phyloP scores from a whole-genome alignment of 2,888 invertebrate species.

The Nephrotoma guestfalica region DNA sequence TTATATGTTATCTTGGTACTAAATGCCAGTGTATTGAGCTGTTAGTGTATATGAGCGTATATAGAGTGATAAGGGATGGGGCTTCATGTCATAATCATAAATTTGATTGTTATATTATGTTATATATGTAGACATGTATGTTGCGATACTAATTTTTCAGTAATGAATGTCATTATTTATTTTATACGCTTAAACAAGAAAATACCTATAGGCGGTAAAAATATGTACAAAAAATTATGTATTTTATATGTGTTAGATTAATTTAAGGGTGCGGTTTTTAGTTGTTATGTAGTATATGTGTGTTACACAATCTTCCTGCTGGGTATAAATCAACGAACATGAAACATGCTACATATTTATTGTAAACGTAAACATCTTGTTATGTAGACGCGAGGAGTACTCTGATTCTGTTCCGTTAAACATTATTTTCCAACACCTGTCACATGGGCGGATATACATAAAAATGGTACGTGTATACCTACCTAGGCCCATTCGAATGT shows the following conservation, averaged over 20 bases:
- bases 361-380: neutral
- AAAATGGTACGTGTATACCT: neutral
- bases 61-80: neutral
- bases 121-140: neutral
- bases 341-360: neutral
- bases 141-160: neutral
- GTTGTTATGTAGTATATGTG: neutral
- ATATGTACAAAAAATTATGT: neutral
- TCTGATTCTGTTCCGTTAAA: neutral
- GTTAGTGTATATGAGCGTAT: neutral
- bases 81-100: neutral
- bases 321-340: neutral
- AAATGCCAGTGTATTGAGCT: neutral
- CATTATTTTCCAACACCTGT: neutral
- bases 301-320: neutral
- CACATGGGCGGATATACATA: neutral
- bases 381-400: neutral
- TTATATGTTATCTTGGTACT: neutral
- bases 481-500: neutral
- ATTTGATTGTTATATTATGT: neutral
- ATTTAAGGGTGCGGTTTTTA: neutral
- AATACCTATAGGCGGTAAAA: neutral
- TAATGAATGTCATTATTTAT: neutral
- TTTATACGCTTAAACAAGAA: neutral
- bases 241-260: neutral